Base-by-base conservation (phyloP, 1,140 invertebrate species). In the Drosophila seguyi region DNA sequence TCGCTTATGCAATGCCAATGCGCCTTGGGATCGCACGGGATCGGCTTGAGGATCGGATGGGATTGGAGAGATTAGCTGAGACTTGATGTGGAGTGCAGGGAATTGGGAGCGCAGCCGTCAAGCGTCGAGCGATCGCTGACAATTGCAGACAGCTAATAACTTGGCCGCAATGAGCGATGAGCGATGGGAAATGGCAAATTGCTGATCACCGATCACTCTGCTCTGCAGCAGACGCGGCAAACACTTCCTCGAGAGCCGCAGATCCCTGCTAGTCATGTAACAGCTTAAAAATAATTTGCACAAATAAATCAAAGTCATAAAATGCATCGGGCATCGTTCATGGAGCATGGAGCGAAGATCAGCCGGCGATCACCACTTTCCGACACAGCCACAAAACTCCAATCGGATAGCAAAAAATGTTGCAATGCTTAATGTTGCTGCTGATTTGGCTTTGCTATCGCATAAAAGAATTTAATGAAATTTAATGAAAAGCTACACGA, bases 401-500 rank as follows among this genome's bases (percentile, higher is more conserved):
- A 41, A 52, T 69, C 66, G 16, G 20, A 72, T 71, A 6, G 52
- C 52, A 41, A 65, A 55, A 66, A 66, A 67, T 62, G 81, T 74
- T 79, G 75, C 75, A 83, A 73, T 72, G 53, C 44, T 5, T 50
- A 55, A 47, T 71, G 60, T 74, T 56, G 52, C 61, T 67, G 65
- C 61, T 63, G 65, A 65, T 65, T 55, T 63, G 61, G 57, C 66
- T 79, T 84, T 88, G 85, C 66, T 84, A 88, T 90, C 84, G 81
- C 85, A 85, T 85, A 79, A 90, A 90, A 90, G 85, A 90, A 90
- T 90, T 90, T 90, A 90, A 90, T 90, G 86, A 85, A 90, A 90
- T 90, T 85, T 81, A 90, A 90, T 90, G 86, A 90, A 90, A 90
- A 75, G 85, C 78, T 90, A 90, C 86, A 81, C 84, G 85, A 85